A percentile compares a stretch with the other conserved stretches of the same genome.
Conservation (phyloP, 64 coral and sea anemone species). For the Porites lutea region DNA sequence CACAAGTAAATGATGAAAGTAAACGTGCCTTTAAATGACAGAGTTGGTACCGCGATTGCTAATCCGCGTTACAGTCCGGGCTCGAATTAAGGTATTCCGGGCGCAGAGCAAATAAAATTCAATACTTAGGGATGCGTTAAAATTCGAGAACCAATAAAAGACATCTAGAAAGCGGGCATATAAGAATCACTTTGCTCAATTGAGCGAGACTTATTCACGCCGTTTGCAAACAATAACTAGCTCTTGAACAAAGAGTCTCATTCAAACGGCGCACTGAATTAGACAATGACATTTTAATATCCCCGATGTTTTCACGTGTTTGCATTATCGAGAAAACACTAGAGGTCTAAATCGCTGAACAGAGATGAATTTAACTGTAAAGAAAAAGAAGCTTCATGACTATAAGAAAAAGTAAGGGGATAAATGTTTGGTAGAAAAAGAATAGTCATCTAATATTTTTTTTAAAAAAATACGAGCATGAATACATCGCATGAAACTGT, state of each 20-base stretch:
- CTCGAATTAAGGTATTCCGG: neutral
- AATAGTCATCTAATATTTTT: too few relatives aligned
- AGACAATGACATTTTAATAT: slow-evolving; percentile 4
- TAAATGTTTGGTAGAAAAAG: too few relatives aligned
- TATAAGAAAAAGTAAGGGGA: neutral
- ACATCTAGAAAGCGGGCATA: neutral
- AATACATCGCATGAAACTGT: too few relatives aligned
- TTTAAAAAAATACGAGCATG: too few relatives aligned
- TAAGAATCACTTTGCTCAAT: slow-evolving; percentile 13
- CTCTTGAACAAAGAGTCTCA: neutral
- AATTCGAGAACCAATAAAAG: neutral
- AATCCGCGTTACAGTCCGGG: neutral
- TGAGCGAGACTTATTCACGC: slow-evolving; percentile 8
- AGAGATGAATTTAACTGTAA: neutral
- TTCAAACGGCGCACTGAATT: neutral
- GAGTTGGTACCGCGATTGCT: neutral
- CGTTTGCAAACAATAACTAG: neutral
- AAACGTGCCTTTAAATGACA: neutral
- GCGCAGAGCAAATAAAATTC: neutral
- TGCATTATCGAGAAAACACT: neutral
- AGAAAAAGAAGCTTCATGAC: neutral
- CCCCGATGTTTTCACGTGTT: slow-evolving; percentile 37
- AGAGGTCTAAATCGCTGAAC: too few relatives aligned
- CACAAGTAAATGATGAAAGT: neutral
- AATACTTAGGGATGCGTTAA: neutral